Conservation (phyloP, 2,888 invertebrate species). For the Chouioia cunea region DNA sequence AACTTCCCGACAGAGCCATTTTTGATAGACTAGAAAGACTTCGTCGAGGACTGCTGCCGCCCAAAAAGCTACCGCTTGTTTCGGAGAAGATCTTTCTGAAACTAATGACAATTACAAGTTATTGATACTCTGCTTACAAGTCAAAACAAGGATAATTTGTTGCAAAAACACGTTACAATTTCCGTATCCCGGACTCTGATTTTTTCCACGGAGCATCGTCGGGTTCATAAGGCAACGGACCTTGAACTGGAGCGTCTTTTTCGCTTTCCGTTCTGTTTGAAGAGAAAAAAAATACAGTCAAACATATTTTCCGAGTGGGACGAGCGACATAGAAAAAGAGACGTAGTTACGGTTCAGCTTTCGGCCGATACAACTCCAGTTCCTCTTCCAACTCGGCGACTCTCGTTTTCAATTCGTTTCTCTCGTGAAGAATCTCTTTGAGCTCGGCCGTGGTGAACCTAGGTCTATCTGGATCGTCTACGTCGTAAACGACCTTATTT, state of each 20-base stretch:
- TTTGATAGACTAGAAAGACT: slow-evolving; percentile 84
- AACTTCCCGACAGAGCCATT: slow-evolving; percentile 74
- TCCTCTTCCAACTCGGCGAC: slow-evolving; percentile 95
- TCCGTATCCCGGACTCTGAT: slow-evolving; percentile 88
- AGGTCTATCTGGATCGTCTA: slow-evolving; percentile 82
- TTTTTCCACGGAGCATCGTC: slow-evolving; percentile 97
- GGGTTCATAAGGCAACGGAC: slow-evolving; percentile 95
- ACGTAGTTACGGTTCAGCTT: slow-evolving; percentile 69
- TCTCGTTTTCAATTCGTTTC: slow-evolving; percentile 93
- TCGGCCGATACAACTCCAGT: slow-evolving; percentile 80
- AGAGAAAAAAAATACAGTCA: slow-evolving; percentile 32
- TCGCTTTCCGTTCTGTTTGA: slow-evolving; percentile 67
- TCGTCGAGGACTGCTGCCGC: slow-evolving; percentile 83
- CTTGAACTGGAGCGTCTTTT: slow-evolving; percentile 93
- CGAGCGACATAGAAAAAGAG: neutral
- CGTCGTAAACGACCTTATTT: slow-evolving; percentile 73
- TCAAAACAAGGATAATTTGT: neutral
- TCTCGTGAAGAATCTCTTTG: slow-evolving; percentile 88
- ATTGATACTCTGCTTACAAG: slow-evolving; percentile 5
- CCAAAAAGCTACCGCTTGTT: slow-evolving; percentile 74
- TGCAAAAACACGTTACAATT: slow-evolving; percentile 79
- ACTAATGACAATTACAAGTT: slow-evolving; percentile 69
- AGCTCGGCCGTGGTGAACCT: slow-evolving; percentile 88
- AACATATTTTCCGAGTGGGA: slow-evolving; percentile 53
- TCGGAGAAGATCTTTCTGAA: slow-evolving; percentile 93